Evolutionary conservation across 2,888 invertebrate genomes (phyloP).

Genomic region (Lepidochitona cinerea): DNA sequence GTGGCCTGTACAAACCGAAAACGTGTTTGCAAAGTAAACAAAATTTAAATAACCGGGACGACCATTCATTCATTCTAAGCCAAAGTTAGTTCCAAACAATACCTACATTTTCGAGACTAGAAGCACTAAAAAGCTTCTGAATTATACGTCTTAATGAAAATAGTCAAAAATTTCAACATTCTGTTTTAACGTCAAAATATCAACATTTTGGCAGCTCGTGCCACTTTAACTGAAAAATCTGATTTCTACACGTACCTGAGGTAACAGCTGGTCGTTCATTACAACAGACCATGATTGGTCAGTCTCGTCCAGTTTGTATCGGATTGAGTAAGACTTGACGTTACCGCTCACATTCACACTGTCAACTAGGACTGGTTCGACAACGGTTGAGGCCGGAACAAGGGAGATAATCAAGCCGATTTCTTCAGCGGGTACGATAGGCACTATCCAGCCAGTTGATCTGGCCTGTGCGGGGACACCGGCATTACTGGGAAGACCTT

Average conservation of each 20-base stretch:
- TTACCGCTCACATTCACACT: slow-evolving; percentile 1
- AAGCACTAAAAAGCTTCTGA: too few relatives aligned
- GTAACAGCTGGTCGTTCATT: not conserved
- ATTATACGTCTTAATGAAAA: too few relatives aligned
- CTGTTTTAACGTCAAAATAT: too few relatives aligned
- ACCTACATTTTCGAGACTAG: too few relatives aligned
- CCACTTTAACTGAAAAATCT: too few relatives aligned
- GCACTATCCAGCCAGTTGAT: not conserved
- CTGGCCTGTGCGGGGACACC: slow-evolving; percentile 4
- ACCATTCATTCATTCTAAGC: too few relatives aligned
- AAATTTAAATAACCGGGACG: too few relatives aligned
- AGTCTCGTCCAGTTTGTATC: not conserved
- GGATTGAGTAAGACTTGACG: not conserved
- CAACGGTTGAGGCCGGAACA: not conserved
- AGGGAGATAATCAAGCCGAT: slow-evolving; percentile 5
- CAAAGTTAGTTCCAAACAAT: too few relatives aligned
- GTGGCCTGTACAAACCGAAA: too few relatives aligned
- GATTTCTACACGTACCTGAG: not conserved
- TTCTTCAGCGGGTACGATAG: not conserved
- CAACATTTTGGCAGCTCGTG: too few relatives aligned
- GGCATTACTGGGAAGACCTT: not conserved
- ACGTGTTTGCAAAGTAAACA: too few relatives aligned
- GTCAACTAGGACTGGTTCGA: not conserved
- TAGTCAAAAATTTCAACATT: too few relatives aligned
- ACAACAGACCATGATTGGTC: not conserved